phyloP scores from a whole-genome alignment of 2,797 vertebrate species.

The Clarias laeviceps region DNA sequence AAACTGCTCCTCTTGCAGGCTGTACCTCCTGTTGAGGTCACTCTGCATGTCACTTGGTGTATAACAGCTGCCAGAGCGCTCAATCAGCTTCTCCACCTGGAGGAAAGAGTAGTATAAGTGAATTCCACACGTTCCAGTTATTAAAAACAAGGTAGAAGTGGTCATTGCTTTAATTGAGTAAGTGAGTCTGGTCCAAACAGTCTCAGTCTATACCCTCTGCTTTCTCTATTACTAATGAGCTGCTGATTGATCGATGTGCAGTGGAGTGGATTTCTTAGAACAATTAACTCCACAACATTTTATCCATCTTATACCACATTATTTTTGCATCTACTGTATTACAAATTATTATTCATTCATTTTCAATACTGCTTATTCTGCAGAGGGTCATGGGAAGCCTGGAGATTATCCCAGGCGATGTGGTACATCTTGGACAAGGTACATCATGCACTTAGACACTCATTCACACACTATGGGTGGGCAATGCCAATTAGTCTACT shows the following conservation, averaged over 20 bases:
- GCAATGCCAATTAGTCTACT: too few relatives aligned
- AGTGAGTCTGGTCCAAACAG: neutral
- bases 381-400: too few relatives aligned
- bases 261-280: neutral
- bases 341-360: neutral
- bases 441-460: too few relatives aligned
- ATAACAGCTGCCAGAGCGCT: conserved; percentile 53
- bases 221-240: neutral
- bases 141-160: neutral
- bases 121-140: conserved; percentile 12
- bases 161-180: neutral
- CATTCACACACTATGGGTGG: too few relatives aligned
- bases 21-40: conserved; percentile 25
- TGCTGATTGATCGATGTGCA: neutral
- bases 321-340: neutral
- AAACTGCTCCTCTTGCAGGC: conserved; percentile 7
- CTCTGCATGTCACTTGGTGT: conserved; percentile 47
- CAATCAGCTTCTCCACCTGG: conserved; percentile 71
- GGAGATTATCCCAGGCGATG: too few relatives aligned
- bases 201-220: neutral
- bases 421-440: too few relatives aligned
- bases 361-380: too few relatives aligned
- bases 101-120: neutral
- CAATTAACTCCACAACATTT: neutral
- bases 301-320: neutral